Base-by-base conservation (phyloP, 35 echinoderm and acorn worm species). In the Lytechinus pictus region DNA sequence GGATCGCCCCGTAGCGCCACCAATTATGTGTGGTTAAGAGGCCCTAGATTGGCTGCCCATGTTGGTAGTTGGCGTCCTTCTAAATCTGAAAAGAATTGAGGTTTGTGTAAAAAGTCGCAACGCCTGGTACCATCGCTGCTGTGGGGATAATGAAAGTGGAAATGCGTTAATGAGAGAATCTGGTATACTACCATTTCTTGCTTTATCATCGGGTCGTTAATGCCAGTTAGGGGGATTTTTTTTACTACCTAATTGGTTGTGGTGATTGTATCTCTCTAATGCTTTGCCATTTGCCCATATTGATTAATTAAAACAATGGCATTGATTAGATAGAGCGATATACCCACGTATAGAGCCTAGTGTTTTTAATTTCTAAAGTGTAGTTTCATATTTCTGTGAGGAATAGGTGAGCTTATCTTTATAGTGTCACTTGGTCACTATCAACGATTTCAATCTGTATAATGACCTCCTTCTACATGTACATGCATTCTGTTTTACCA, bases 11-110 rank as follows among this genome's bases (percentile, higher is more conserved):
- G 19, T 24, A 79, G 66, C 66, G 14, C 66, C 66, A 79, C 66
- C 66, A 79, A 79, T 79, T 79, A 79, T 79, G 66, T 16, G 66
- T 79, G 66, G 66, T 79, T n/a, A 79, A 24, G 66, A 79, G 66
- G 66, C 66, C 66, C 66, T 24, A 79, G 66, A 16, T 79, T 79
- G 66, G 21, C 66, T 14, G 19, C 6, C 6, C n/a, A 8, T 16
- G 66, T 79, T 79, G 6, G n/a, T 10, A 54, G 88, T 79, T n/a
- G 16, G 19, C 66, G n/a, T 79, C 66, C 66, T 79, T 16, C 19
- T 79, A 79, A 79, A 79, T 6, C 13, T 9, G 19, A 16, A 24
- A 79, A 44, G 33, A 44, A 44, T 2, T 44, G 33, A 44, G 16
- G 66, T 24, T 79, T 79, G 19, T 79, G 14, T n/a, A 5, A 14